Percentiles rank a stretch among this genome's conserved stretches.
phyloP scores from a whole-genome alignment of 2,797 vertebrate species.

The Chaenodraco wilsoni region DNA sequence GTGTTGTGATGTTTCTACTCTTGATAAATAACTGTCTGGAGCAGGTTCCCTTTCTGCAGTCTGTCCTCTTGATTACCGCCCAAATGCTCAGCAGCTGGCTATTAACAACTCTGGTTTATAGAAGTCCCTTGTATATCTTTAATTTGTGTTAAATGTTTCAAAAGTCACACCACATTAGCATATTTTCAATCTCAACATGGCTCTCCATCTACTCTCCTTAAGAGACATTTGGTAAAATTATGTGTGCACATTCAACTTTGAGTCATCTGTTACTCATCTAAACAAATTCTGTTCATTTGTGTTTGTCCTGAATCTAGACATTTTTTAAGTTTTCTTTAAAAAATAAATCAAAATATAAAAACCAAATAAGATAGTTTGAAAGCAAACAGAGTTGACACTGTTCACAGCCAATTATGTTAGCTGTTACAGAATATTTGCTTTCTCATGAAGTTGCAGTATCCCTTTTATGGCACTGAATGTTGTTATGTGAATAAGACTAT shows the following conservation, averaged over 20 bases:
- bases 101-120: conserved; percentile 19
- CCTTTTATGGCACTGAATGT: background rate
- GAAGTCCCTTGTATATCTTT: background rate
- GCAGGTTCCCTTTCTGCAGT: conserved; percentile 64
- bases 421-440: background rate
- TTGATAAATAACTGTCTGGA: conserved; percentile 71
- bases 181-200: conserved; percentile 2
- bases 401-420: background rate
- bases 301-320: background rate
- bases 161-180: background rate
- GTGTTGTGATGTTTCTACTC: conserved; percentile 52
- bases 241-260: background rate
- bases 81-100: conserved; percentile 46
- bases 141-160: conserved; percentile 20
- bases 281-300: background rate
- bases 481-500: background rate
- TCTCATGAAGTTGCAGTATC: background rate
- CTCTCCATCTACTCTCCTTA: background rate
- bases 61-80: conserved; percentile 59
- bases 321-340: background rate
- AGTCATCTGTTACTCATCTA: background rate
- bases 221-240: conserved; percentile 6
- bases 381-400: background rate
- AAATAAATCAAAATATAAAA: conserved; percentile 11
- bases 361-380: background rate